Percentiles rank a stretch among this genome's conserved stretches.
phyloP scores from a whole-genome alignment of 1,140 invertebrate species.

The Thaumatotibia leucotreta region DNA sequence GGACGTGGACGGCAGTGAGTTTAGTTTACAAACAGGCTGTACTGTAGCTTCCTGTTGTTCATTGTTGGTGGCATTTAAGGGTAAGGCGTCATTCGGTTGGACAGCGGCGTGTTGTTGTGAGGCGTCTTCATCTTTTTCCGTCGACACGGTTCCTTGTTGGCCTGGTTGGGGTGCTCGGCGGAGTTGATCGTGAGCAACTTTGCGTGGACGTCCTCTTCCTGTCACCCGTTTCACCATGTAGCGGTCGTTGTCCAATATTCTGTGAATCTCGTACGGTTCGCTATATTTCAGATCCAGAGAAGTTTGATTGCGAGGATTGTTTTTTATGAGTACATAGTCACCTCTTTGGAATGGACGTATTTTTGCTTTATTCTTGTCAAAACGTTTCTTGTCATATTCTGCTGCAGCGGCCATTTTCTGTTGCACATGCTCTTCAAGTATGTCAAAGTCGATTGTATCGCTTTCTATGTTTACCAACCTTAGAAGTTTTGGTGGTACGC shows the following conservation, averaged over 20 bases:
- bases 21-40: not conserved
- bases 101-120: not conserved
- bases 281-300: slow-evolving; percentile 34
- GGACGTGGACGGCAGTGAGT: not conserved
- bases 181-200: no score
- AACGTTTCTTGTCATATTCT: slow-evolving; percentile 24
- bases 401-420: slow-evolving; percentile 22
- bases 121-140: not conserved
- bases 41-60: no score
- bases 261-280: slow-evolving; percentile 27
- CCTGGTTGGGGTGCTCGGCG: slow-evolving; percentile 30
- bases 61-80: no score
- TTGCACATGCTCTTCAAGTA: slow-evolving; percentile 23
- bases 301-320: no score
- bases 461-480: slow-evolving; percentile 30
- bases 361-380: slow-evolving; percentile 26
- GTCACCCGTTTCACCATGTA: slow-evolving; percentile 24
- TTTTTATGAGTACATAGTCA: no score
- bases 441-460: slow-evolving; percentile 23
- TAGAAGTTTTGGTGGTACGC: slow-evolving; percentile 28
- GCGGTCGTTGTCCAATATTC: no score
- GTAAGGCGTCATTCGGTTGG: no score
- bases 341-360: slow-evolving; percentile 27
- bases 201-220: slow-evolving; percentile 27
- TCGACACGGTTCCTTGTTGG: slow-evolving; percentile 27